These are phyloP conservation scores for Thaumetopoea pityocampa DNA, from an alignment of 1,140 invertebrate species.

Conservation along the genomic window DNA sequence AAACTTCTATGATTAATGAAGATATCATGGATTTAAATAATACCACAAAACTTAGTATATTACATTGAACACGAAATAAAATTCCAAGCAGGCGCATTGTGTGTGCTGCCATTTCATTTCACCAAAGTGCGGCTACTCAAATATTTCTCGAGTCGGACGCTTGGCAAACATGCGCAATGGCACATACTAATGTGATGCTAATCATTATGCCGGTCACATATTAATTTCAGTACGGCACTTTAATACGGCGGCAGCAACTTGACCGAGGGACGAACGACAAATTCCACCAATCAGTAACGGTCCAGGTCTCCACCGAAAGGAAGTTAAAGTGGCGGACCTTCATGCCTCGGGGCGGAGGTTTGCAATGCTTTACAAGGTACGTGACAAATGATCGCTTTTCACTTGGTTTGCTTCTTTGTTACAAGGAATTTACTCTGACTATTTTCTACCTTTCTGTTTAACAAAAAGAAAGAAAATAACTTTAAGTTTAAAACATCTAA, in stretches of 20 bases:
- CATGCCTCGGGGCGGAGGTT: conserved; percentile 17
- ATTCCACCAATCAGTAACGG: conserved; percentile 51
- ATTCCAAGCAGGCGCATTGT: too few species aligned
- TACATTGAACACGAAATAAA: too few species aligned
- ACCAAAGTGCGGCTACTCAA: conserved; percentile 42
- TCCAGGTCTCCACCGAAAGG: conserved; percentile 41
- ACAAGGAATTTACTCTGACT: neutral
- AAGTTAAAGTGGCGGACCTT: conserved; percentile 27
- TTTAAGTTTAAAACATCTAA: too few species aligned
- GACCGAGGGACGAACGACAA: conserved; percentile 34
- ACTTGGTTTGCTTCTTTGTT: conserved; percentile 1
- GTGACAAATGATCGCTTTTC: conserved; percentile 6
- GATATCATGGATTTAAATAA: too few species aligned
- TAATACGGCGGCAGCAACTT: conserved; percentile 30
- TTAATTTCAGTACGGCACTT: conserved; percentile 63
- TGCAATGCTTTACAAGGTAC: conserved; percentile 2
- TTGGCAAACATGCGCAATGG: conserved; percentile 41
- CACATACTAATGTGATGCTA: conserved; percentile 63
- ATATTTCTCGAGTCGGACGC: conserved; percentile 44
- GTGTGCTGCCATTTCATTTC: conserved; percentile 23
- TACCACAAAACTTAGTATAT: too few species aligned
- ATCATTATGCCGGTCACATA: conserved; percentile 60
- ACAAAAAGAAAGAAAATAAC: too few species aligned
- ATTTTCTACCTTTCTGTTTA: too few species aligned
- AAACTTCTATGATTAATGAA: too few species aligned